Conservation (phyloP, 2,113 vertebrate genomes). For the Pluvialis apricaria region DNA sequence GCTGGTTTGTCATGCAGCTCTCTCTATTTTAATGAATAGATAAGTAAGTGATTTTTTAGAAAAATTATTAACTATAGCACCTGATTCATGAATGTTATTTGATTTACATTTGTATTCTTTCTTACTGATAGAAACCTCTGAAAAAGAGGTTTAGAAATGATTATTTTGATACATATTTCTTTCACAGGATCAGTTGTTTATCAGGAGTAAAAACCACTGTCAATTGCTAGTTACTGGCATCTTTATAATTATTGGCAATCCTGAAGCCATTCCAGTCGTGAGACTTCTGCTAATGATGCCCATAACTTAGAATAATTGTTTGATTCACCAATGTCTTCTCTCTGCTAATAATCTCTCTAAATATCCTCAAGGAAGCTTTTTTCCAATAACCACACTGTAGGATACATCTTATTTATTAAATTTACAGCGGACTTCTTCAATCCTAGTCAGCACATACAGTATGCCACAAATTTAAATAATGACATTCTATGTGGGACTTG, state of each 20-base stretch:
- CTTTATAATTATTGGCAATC: not conserved
- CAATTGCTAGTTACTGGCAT: not conserved
- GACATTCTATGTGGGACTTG: slow-evolving; percentile 44
- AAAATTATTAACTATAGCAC: not conserved
- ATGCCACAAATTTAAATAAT: slow-evolving; percentile 70
- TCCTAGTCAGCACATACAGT: not conserved
- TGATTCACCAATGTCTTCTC: not conserved
- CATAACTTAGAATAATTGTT: not conserved
- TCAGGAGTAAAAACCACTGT: not conserved
- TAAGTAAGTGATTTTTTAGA: not conserved
- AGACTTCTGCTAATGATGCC: not conserved
- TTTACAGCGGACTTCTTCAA: not conserved
- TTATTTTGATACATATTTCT: not conserved
- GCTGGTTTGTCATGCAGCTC: not conserved
- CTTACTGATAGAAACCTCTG: not conserved
- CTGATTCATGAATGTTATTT: not conserved
- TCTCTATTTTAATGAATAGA: not conserved
- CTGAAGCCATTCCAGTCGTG: not conserved
- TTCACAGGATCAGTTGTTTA: not conserved
- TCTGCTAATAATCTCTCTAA: not conserved
- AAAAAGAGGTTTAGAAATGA: not conserved
- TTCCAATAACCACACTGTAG: not conserved
- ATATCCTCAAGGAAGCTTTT: not conserved
- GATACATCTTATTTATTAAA: slow-evolving; percentile 60
- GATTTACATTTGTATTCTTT: not conserved